Evolutionary conservation across 2,888 invertebrate genomes (phyloP).

Genomic region (Cheilosia pagana): DNA sequence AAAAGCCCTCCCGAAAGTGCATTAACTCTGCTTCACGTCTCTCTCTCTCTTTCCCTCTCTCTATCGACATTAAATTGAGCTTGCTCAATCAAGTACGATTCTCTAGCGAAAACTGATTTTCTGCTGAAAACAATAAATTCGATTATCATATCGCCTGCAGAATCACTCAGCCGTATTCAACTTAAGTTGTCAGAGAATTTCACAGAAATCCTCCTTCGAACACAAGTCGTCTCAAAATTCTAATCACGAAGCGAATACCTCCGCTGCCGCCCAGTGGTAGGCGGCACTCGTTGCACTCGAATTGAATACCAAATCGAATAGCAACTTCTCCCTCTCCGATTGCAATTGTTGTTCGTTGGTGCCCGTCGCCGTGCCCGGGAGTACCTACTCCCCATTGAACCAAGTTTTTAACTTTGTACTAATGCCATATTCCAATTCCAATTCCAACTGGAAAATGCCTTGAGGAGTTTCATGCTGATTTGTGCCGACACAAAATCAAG

Average conservation of each 20-base stretch:
- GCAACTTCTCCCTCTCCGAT: constrained; percentile 17
- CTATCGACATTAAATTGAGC: background rate
- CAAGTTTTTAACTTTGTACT: background rate
- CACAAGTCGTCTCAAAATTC: constrained; percentile 36
- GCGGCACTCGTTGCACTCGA: constrained; percentile 57
- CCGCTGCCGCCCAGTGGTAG: constrained; percentile 15
- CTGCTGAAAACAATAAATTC: constrained; percentile 39
- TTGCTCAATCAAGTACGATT: constrained; percentile 1
- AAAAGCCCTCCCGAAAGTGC: background rate
- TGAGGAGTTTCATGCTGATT: background rate
- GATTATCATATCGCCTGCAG: constrained; percentile 36
- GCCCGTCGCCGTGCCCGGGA: too few species aligned
- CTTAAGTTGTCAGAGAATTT: constrained; percentile 21
- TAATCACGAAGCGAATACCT: constrained; percentile 47
- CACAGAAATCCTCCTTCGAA: constrained; percentile 5
- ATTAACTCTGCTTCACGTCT: background rate
- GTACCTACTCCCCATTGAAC: too few species aligned
- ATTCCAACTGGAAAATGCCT: background rate
- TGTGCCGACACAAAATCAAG: constrained; percentile 42
- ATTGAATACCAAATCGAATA: constrained; percentile 55
- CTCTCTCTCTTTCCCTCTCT: background rate
- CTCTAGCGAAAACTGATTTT: constrained; percentile 18
- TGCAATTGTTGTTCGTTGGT: background rate
- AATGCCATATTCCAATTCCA: background rate
- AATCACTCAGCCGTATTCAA: constrained; percentile 12